Base-by-base conservation (phyloP, 2,888 invertebrate genomes). In the Boloria selene region DNA sequence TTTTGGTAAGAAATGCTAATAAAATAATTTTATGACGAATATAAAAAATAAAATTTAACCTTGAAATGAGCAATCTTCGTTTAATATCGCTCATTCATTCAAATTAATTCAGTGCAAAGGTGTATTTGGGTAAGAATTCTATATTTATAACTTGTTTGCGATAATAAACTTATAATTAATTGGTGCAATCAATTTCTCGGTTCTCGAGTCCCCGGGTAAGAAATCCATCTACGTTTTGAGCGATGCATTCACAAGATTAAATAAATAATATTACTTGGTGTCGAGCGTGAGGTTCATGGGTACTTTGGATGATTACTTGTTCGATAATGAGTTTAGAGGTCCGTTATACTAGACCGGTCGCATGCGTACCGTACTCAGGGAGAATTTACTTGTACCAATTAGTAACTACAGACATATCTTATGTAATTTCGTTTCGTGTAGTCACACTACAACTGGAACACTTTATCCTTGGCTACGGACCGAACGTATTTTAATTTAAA, bases 341-440 rank as follows among this genome's bases (percentile, higher is more conserved):
- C 89, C 90, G 88, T 90, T 89, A 77, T 75, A 71, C 73, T 51
- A 72, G 77, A 84, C 85, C 86, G 81, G 85, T 81, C 81, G 77
- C 73, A 79, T 76, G 76, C 77, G 77, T 77, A 76, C 75, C 73
- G 76, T 75, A 81, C 78, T 78, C 78, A 74, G 74, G 45, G 74
- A 74, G 77, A 77, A 73, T 74, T 73, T 77, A 79, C 77, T 79
- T 74, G 80, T 81, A 79, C 77, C 86, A 88, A 88, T 90, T 90
- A 90, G 84, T 83, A 77, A 80, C 79, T 76, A 79, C 80, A 77
- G 80, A 82, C 83, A 78, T 80, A 79, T 79, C 77, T 82, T 80
- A 78, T 77, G 79, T 83, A 83, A 87, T 87, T 85, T 84, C 78
- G 79, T 84, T 80, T 82, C 73, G 70, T 71, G 70, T 62, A 70